These are phyloP conservation scores for Celastrina argiolus DNA, from an alignment of 2,888 invertebrate species.

Conservation along the genomic window DNA sequence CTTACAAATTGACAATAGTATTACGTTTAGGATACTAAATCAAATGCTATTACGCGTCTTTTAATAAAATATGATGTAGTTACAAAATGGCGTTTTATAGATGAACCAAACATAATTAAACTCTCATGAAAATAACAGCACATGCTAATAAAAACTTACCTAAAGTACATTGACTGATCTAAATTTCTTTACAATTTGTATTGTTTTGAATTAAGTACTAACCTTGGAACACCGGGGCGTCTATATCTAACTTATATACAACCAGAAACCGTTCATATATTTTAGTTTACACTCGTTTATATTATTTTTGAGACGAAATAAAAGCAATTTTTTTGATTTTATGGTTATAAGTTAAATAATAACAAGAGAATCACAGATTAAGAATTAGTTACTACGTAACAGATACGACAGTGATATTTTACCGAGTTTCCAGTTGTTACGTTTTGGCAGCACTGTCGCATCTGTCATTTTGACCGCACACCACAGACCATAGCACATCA, in stretches of 20 bases:
- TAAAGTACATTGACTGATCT: constrained; percentile 55
- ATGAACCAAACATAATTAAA: constrained; percentile 58
- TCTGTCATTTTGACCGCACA: too few species aligned
- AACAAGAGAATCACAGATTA: too few species aligned
- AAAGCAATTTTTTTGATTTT: constrained; percentile 59
- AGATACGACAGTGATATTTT: too few species aligned
- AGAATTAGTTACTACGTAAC: too few species aligned
- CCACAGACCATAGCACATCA: too few species aligned
- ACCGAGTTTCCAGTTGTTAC: too few species aligned
- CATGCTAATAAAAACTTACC: constrained; percentile 58
- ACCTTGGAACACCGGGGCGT: constrained; percentile 48
- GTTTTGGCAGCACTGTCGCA: too few species aligned
- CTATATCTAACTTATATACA: constrained; percentile 34
- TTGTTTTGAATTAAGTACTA: constrained; percentile 59
- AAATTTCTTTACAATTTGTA: constrained; percentile 52
- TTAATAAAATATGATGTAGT: constrained; percentile 14
- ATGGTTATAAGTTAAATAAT: constrained; percentile 70
- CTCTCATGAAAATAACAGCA: constrained; percentile 69
- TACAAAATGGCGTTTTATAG: constrained; percentile 66
- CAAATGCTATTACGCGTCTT: constrained; percentile 10
- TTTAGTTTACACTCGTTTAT: constrained; percentile 41
- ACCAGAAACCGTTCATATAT: constrained; percentile 41
- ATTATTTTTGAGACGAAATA: constrained; percentile 54
- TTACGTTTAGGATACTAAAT: neutral
- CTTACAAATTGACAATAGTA: constrained; percentile 13